These are phyloP conservation scores for Drosophila cognata DNA, from an alignment of 2,888 invertebrate species.

Conservation along the genomic window DNA sequence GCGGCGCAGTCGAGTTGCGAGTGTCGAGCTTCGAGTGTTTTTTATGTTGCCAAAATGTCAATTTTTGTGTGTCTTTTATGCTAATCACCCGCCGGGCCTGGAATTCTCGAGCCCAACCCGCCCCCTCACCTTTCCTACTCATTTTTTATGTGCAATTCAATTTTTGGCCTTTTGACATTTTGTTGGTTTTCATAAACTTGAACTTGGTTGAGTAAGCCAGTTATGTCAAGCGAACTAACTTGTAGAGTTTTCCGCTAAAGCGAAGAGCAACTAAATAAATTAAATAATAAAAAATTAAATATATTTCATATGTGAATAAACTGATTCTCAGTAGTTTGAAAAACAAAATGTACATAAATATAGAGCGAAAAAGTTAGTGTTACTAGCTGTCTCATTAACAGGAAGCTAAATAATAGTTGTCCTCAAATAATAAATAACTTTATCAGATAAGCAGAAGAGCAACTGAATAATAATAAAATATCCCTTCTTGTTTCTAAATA, in stretches of 20 bases:
- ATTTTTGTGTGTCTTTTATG: constrained; percentile 6
- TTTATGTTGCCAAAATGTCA: constrained; percentile 11
- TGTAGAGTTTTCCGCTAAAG: neutral
- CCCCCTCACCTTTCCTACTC: constrained; percentile 14
- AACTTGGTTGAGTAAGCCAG: constrained; percentile 25
- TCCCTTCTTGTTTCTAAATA: no score
- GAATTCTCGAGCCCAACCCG: neutral
- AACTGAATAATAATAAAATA: neutral
- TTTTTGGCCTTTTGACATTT: constrained; percentile 39
- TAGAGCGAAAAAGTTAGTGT: neutral
- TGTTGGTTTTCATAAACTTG: constrained; percentile 19
- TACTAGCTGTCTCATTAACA: neutral
- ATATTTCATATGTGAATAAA: neutral
- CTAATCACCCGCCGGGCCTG: constrained; percentile 27
- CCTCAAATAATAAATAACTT: neutral
- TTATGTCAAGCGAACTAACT: constrained; percentile 23
- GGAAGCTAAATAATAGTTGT: neutral
- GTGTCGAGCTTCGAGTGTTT: constrained; percentile 41
- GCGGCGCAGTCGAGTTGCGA: constrained; percentile 38
- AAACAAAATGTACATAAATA: neutral
- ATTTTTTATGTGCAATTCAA: constrained; percentile 66
- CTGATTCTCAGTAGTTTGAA: neutral
- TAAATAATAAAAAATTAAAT: neutral
- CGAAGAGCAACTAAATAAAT: neutral
- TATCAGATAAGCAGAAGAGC: constrained; percentile 1